Evolutionary conservation across 2,113 vertebrate genomes (phyloP).

Genomic region (Halcyon malimbica): DNA sequence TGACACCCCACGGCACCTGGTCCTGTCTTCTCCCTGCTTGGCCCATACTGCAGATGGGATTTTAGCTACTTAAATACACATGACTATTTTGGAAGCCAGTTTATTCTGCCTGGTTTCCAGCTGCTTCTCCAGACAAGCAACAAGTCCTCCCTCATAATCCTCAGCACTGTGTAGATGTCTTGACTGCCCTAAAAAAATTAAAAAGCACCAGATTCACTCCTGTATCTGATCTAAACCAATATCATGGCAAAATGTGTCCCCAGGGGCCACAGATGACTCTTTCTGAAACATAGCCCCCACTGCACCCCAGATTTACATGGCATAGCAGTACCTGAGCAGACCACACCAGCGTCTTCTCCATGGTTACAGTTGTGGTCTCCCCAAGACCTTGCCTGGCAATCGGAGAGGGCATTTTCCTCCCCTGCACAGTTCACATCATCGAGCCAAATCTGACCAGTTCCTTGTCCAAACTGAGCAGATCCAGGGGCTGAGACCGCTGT

Average conservation of each 20-base stretch:
- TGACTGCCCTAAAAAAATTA: neutral
- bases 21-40: neutral
- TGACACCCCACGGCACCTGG: too few species aligned
- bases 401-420: neutral
- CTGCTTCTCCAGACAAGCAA: neutral
- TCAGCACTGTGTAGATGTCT: neutral
- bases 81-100: neutral
- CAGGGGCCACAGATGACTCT: neutral
- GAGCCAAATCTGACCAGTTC: neutral
- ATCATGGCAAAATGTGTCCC: neutral
- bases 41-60: neutral
- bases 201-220: neutral
- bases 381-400: neutral
- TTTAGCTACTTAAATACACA: neutral
- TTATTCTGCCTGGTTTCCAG: neutral
- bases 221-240: neutral
- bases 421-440: neutral
- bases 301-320: too few species aligned
- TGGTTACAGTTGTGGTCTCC: neutral
- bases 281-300: neutral
- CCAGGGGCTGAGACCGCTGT: constrained; percentile 65
- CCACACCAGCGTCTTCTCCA: neutral
- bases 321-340: neutral
- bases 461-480: neutral
- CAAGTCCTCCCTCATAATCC: neutral